These are phyloP conservation scores for Neria commutata DNA, from an alignment of 2,888 invertebrate genomes.

Conservation along the genomic window DNA sequence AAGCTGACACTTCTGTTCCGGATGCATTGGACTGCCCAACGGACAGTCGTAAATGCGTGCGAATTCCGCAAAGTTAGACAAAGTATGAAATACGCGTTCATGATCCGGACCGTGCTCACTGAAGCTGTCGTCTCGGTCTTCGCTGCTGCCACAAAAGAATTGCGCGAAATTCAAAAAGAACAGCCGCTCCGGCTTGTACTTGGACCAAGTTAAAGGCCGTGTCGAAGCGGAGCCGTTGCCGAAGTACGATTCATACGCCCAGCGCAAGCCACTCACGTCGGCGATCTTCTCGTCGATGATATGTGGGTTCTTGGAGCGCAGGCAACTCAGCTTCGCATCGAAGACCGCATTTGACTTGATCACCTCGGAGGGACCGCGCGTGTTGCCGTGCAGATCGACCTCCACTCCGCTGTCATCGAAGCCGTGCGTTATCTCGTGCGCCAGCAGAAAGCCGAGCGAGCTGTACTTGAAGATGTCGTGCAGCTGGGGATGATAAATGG, in stretches of 20 bases:
- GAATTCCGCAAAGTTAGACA: slow-evolving; percentile 34
- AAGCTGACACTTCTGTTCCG: slow-evolving; percentile 24
- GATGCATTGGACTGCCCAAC: slow-evolving; percentile 26
- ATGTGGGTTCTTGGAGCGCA: slow-evolving; percentile 26
- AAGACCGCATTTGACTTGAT: slow-evolving; percentile 18
- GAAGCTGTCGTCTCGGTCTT: slow-evolving; percentile 3
- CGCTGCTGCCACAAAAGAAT: slow-evolving; percentile 33
- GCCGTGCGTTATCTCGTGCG: slow-evolving; percentile 37
- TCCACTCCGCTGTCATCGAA: slow-evolving; percentile 34
- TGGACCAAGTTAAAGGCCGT: neutral
- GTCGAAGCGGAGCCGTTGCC: neutral
- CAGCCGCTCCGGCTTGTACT: slow-evolving; percentile 7
- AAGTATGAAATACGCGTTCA: slow-evolving; percentile 32
- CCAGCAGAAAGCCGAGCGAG: slow-evolving; percentile 34
- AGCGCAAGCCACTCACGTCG: slow-evolving; percentile 35
- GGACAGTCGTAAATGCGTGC: slow-evolving; percentile 26
- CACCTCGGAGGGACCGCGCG: slow-evolving; percentile 10
- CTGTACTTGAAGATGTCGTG: slow-evolving; percentile 34
- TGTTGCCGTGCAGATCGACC: slow-evolving; percentile 17
- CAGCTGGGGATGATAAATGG: slow-evolving; percentile 29
- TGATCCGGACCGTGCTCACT: slow-evolving; percentile 33
- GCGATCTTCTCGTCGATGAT: slow-evolving; percentile 36
- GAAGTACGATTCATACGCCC: slow-evolving; percentile 34
- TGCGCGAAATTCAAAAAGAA: slow-evolving; percentile 39
- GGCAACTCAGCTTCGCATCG: slow-evolving; percentile 25